Evolutionary conservation across 2,797 vertebrate species (phyloP).

Genomic region (Channa striata): DNA sequence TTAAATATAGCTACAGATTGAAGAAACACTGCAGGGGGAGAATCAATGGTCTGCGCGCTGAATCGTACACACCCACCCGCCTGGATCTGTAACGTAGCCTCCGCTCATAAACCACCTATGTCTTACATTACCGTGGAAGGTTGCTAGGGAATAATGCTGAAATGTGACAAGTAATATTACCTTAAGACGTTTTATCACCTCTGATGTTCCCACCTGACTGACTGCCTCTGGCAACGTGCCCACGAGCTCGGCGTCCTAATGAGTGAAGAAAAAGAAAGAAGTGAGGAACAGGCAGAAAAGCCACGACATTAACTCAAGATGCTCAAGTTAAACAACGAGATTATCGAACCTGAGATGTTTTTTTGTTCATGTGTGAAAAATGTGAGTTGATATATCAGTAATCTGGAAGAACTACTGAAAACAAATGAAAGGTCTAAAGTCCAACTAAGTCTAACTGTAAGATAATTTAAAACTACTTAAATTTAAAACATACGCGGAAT

Average conservation of each 20-base stretch:
- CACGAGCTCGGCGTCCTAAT: slow-evolving; percentile 28
- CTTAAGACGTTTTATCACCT: slow-evolving; percentile 54
- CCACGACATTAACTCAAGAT: slow-evolving; percentile 9
- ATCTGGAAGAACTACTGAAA: background rate
- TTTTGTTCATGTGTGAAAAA: background rate
- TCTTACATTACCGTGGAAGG: slow-evolving; percentile 6
- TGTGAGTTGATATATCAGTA: background rate
- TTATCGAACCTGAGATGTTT: background rate
- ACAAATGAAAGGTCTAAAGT: too few species aligned
- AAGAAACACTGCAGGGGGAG: slow-evolving; percentile 3
- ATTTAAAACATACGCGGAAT: too few species aligned
- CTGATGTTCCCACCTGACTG: slow-evolving; percentile 45
- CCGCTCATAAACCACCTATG: slow-evolving; percentile 22
- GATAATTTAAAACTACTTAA: too few species aligned
- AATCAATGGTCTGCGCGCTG: slow-evolving; percentile 9
- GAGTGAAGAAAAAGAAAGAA: slow-evolving; percentile 34
- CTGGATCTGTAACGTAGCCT: slow-evolving; percentile 12
- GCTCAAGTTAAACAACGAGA: background rate
- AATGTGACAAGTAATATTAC: slow-evolving; percentile 56
- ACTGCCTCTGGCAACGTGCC: slow-evolving; percentile 44
- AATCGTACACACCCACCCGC: background rate
- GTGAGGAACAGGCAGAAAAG: slow-evolving; percentile 9
- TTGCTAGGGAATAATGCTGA: slow-evolving; percentile 34
- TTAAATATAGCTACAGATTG: background rate
- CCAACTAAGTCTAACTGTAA: too few species aligned